Evolutionary conservation across 2,113 vertebrate species (phyloP).

Genomic region (Albula goreensis): DNA sequence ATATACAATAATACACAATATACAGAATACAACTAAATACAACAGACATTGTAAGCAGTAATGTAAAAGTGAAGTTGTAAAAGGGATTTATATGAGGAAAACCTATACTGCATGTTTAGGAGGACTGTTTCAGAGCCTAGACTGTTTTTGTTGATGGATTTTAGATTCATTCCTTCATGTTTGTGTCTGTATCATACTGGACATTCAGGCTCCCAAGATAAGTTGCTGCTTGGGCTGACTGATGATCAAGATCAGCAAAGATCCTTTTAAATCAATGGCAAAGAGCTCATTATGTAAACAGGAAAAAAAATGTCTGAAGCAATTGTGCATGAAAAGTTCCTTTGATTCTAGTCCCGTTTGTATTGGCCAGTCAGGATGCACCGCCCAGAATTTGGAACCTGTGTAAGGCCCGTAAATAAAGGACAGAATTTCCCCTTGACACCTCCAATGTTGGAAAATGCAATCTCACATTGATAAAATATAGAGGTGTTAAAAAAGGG

Average conservation of each 20-base stretch:
- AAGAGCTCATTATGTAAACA: conserved; percentile 46
- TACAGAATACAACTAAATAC: no score
- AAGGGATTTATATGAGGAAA: no score
- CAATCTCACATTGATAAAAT: conserved; percentile 20
- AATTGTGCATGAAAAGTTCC: conserved; percentile 46
- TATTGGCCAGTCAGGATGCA: conserved; percentile 52
- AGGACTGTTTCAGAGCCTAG: no score
- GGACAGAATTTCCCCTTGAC: conserved; percentile 44
- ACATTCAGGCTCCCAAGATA: neutral
- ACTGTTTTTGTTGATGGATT: neutral
- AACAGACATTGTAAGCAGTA: no score
- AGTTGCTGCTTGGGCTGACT: neutral
- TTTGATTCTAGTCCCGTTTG: conserved; percentile 54
- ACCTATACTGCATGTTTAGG: neutral
- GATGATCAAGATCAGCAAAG: neutral
- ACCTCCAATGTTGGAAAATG: conserved; percentile 42
- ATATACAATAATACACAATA: no score
- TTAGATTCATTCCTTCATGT: neutral
- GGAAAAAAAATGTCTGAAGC: conserved; percentile 42
- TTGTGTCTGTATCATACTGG: neutral
- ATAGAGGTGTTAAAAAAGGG: neutral
- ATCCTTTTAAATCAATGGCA: neutral
- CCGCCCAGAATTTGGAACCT: conserved; percentile 48
- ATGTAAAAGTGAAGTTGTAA: no score
- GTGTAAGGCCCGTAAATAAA: conserved; percentile 25